Evolutionary conservation across 2,113 vertebrate species (phyloP), one percentile per base, ranked within the genome.

Genomic region (Elachura formosa): DNA sequence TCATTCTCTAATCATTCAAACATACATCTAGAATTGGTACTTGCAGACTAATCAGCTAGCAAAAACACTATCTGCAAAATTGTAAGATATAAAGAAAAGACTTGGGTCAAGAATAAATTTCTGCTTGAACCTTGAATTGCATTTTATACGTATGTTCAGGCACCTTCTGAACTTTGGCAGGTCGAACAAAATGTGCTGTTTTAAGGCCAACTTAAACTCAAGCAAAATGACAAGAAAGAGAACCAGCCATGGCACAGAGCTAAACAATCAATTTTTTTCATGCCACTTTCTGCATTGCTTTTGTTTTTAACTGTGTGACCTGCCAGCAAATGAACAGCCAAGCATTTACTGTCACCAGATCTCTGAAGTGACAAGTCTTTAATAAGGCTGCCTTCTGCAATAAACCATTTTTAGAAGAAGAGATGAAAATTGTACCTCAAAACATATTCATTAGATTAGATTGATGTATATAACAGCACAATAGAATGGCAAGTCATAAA

Each of bases 321-420:
- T 74, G 83, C 31, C 82, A 85, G 76, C 78, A 96, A 97, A 89
- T 87, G 87, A 95, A 88, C 64, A 92, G 49, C 64, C 66, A 87
- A 87, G 84, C 48, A 1, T 45, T 87, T 82, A 74, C 33, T 85
- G 74, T 79, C 84, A 94, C 67, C 77, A 83, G 51, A 85, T 73
- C 93, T 88, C 85, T 45, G 48, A 94, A 91, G 68, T 94, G 86
- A 85, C 91, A 93, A 90, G 63, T 46, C 79, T 61, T 94, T 96
- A 96, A 84, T 79, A 91, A 82, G 52, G 40, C 80, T 74, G 93
- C 16, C 93, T 94, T 89, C 88, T 95, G 58, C 58, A 96, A 69
- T 92, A 49, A 96, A 61, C 33, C 8, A 5, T 81, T 54, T 71
- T 28, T 59, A 49, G 8, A 75, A 56, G 68, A 82, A 90, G 68